Conservation (phyloP, 2,113 vertebrate species). For the Periophthalmodon schlosseri region DNA sequence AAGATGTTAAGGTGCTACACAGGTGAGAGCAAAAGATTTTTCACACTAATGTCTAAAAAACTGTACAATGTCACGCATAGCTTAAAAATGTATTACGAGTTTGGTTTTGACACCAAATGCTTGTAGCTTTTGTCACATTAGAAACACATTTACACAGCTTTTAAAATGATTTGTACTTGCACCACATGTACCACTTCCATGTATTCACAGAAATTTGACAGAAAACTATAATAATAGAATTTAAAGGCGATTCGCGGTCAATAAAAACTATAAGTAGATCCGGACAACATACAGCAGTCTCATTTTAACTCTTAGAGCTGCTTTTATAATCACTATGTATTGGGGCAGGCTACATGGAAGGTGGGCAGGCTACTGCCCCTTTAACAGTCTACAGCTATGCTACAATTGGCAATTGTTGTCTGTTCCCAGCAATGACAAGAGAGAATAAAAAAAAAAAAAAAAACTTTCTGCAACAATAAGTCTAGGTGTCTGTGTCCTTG, state of each 20-base stretch:
- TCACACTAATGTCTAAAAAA: constrained; percentile 23
- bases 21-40: constrained; percentile 31
- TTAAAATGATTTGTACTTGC: background rate
- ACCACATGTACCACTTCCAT: too few relatives aligned
- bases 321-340: too few relatives aligned
- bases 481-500: constrained; percentile 10
- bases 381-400: background rate
- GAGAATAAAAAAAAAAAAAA: background rate
- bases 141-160: background rate
- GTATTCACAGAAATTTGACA: too few relatives aligned
- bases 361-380: background rate
- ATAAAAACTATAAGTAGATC: too few relatives aligned
- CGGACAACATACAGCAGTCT: too few relatives aligned
- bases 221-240: too few relatives aligned
- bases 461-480: background rate
- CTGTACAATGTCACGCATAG: background rate
- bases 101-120: too few relatives aligned
- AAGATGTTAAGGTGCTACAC: constrained; percentile 18
- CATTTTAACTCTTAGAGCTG: too few relatives aligned
- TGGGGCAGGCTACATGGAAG: too few relatives aligned
- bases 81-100: too few relatives aligned
- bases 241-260: too few relatives aligned
- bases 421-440: background rate
- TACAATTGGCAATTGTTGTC: background rate
- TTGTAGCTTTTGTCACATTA: too few relatives aligned